Evolutionary conservation across 1,140 invertebrate genomes (phyloP), one percentile per base, ranked within the genome.

Genomic region (Potamilus streckersoni): DNA sequence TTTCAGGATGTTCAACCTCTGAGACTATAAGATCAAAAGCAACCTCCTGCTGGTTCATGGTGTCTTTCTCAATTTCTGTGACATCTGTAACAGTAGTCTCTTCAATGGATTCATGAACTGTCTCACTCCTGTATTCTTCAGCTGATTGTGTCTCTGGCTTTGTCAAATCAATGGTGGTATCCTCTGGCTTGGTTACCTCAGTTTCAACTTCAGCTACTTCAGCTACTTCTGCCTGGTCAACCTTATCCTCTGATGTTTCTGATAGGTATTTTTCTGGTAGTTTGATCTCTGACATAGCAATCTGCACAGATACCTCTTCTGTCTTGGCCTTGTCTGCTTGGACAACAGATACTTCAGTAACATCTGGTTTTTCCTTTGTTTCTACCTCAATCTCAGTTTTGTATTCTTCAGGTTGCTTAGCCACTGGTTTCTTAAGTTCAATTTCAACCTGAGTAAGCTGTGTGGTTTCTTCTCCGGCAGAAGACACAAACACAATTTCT

Each of bases 181-280:
- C 80, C 49, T 78, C 71, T 23, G 73, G 74, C 16, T 59, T 15
- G n/a, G 57, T 74, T 19, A 65, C 70, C 20, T 69, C 66, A 5
- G 56, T 23, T 78, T 60, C 49, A 49, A 58, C 60, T 61, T 80
- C 76, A 3, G 57, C 58, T 15, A 80, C 38, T 49, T 79, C 69
- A 55, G 64, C 59, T 14, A 73, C 17, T 49, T 76, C 70, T 19
- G 80, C 66, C 27, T 78, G 69, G 59, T 82, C 78, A 23, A 71
- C 69, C 55, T 69, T 61, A 65, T 84, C 83, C 69, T 76, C 66
- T 15, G 78, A 31, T 19, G 67, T 58, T 27, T 79, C 75, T 56
- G 69, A 70, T 73, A 84, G 75, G 61, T 73, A 81, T 61, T 81
- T 64, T 15, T 71, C 74, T 62, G 81, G 73, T 20, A 69, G 70